These are phyloP conservation scores for Urocynchramus pylzowi DNA, from an alignment of 2,113 vertebrate species.

Conservation along the genomic window DNA sequence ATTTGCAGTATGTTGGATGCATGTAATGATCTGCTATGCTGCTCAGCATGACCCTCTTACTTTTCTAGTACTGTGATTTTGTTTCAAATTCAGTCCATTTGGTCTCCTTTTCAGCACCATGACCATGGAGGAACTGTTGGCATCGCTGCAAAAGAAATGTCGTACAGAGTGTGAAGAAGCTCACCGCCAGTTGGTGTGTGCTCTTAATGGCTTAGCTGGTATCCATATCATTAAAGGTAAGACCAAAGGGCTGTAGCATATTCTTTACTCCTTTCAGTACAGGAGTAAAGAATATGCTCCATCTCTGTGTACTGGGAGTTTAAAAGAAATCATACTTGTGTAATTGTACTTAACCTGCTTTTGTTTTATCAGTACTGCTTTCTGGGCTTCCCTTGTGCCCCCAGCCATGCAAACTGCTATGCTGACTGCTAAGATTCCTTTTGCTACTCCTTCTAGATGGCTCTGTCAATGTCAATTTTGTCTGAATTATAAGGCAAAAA, in stretches of 20 bases:
- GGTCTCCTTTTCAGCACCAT: slow-evolving; percentile 83
- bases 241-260: not conserved
- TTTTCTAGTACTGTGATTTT: not conserved
- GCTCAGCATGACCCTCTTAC: not conserved
- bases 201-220: slow-evolving; percentile 95
- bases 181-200: slow-evolving; percentile 94
- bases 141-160: slow-evolving; percentile 97
- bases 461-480: not conserved
- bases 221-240: slow-evolving; percentile 98
- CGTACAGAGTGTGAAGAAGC: slow-evolving; percentile 96
- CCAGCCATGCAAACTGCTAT: not conserved
- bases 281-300: not conserved
- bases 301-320: not conserved
- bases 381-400: not conserved
- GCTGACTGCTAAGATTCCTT: not conserved
- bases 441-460: not conserved
- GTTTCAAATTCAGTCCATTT: not conserved
- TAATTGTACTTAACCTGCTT: not conserved
- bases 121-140: slow-evolving; percentile 97
- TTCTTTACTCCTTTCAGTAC: not conserved
- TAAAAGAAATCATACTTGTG: not conserved
- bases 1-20: not conserved
- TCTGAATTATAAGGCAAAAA: not conserved
- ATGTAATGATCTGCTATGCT: not conserved
- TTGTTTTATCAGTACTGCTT: not conserved